Conservation (phyloP, 2,797 vertebrate species). For the Eulemur mongoz region DNA sequence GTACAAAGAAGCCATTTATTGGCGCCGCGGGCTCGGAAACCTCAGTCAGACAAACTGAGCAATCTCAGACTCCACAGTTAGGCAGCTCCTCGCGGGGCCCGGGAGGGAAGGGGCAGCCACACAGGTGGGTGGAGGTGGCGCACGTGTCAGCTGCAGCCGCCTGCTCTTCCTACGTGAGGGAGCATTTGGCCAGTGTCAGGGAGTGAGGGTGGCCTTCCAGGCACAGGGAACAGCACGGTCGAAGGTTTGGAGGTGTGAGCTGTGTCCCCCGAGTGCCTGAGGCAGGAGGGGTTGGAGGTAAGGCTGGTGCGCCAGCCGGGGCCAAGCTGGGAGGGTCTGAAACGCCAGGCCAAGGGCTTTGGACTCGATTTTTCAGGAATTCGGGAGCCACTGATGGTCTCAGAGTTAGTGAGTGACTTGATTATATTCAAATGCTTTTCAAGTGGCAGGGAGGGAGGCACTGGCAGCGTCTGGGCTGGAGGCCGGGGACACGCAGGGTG, state of each 20-base stretch:
- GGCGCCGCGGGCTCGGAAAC: neutral
- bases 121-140: neutral
- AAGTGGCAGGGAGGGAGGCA: neutral
- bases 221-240: neutral
- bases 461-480: too few relatives aligned
- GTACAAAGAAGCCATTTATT: neutral
- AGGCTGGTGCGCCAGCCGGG: neutral
- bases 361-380: neutral
- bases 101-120: neutral
- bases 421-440: neutral
- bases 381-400: neutral
- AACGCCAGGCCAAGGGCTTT: neutral
- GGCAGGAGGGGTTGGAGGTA: neutral
- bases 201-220: neutral
- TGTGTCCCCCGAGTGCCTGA: neutral
- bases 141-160: neutral
- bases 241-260: neutral
- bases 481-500: too few relatives aligned
- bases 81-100: rapidly evolving
- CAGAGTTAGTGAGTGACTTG: neutral
- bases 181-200: rapidly evolving
- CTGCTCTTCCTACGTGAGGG: neutral
- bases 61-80: neutral
- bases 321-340: neutral
- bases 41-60: neutral